Base-by-base conservation (phyloP, 1,140 invertebrate species). In the Drosophila obscura region DNA sequence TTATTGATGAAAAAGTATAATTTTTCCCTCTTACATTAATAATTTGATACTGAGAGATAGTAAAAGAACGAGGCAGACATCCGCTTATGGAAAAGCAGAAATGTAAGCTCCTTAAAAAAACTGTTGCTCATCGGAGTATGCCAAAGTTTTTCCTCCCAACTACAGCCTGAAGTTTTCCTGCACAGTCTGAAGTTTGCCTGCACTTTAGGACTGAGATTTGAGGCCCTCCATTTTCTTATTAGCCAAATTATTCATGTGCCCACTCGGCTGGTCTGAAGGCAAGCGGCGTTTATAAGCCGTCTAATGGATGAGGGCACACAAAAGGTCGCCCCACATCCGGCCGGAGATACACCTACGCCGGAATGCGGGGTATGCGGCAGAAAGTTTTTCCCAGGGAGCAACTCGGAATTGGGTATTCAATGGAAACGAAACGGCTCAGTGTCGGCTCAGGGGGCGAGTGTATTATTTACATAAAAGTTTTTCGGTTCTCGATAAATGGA, bases 321-420 rank as follows among this genome's bases (percentile, higher is more conserved):
- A 87, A 87, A 79, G 83, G 74, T 79, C 75, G 78, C 66, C 74
- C 63, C 74, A 50, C 79, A 88, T 87, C 82, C 78, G 78, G 71
- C 24, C 49, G 13, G 11, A 22, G 49, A 50, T 43, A 71, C 39
- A 64, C 24, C 1, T 19, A 19, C 19, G 19, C 19, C 19, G 19
- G 22, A 43, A 55, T 55, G 9, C 35, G 31, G 24, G 50, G 43
- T 2, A 31, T 43, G 44, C 44, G 41, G 48, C 16, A 43, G 44
- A 56, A 65, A 66, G 61, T 65, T 68, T 77, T 77, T 44, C 13
- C 11, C 35, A 56, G 49, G 48, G n/a, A 48, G 19, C 53, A 35
- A 11, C 7, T 49, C 28, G 11, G 7, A 58, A 26, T 55, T 35
- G 31, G 9, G 31, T 9, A 35, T 35, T 9, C 31, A 35, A 35